A percentile compares a stretch with the other conserved stretches of the same genome.
These are phyloP conservation scores for Allacma fusca DNA, from an alignment of 2,888 invertebrate genomes.

Conservation along the genomic window DNA sequence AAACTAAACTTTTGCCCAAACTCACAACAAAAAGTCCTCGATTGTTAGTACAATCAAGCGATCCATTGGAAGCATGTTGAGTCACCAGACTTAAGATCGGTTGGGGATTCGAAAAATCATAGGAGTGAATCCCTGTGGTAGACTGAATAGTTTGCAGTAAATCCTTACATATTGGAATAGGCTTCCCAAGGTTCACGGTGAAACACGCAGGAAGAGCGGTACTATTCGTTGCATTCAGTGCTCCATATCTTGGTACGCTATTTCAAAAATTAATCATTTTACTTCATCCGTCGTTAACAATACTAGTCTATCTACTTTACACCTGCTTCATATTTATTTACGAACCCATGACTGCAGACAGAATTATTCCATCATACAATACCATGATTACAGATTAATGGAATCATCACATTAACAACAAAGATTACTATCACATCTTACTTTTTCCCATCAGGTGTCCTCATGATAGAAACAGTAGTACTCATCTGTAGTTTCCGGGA, in stretches of 20 bases:
- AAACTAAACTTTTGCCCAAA: not conserved
- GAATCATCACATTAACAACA: no score
- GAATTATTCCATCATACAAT: no score
- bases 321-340: no score
- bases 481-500: conserved; percentile 79
- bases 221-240: conserved; percentile 83
- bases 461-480: conserved; percentile 73
- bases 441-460: conserved; percentile 79
- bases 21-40: conserved; percentile 85
- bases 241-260: conserved; percentile 80
- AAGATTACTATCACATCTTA: conserved; percentile 65
- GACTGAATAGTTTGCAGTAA: conserved; percentile 76
- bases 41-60: conserved; percentile 76
- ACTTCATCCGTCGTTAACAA: not conserved
- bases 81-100: conserved; percentile 81
- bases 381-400: no score
- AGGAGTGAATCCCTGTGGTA: conserved; percentile 70
- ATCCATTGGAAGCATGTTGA: conserved; percentile 78
- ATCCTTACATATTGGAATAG: conserved; percentile 83
- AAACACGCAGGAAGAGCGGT: conserved; percentile 91
- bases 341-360: no score
- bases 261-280: not conserved
- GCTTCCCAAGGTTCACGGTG: conserved; percentile 80
- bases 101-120: conserved; percentile 67
- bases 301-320: no score